These are phyloP conservation scores for Drosophila subobscura DNA, from an alignment of 1,140 invertebrate genomes.

Conservation along the genomic window DNA sequence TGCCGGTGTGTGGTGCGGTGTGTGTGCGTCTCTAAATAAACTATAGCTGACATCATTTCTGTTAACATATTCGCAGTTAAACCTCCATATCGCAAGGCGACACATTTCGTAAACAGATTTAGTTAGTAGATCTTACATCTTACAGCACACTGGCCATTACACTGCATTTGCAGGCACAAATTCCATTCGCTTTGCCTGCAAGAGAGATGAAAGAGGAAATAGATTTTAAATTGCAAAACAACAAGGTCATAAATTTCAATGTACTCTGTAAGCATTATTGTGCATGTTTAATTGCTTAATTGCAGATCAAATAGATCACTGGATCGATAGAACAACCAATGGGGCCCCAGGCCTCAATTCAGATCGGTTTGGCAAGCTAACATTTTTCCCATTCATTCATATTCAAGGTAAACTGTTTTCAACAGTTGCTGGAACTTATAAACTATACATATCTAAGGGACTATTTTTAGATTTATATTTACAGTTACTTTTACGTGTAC, in stretches of 20 bases:
- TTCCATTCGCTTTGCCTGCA: slow-evolving; percentile 53
- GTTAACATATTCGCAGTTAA: slow-evolving; percentile 59
- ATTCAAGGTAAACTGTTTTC: too few relatives aligned
- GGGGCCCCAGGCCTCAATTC: slow-evolving; percentile 10
- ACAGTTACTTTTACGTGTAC: slow-evolving; percentile 42
- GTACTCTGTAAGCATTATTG: slow-evolving; percentile 9
- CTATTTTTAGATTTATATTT: slow-evolving; percentile 58
- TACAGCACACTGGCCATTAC: slow-evolving; percentile 28
- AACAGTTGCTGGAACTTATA: too few relatives aligned
- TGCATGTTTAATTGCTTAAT: slow-evolving; percentile 62
- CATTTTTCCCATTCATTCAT: too few relatives aligned
- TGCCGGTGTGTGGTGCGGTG: slow-evolving; percentile 3
- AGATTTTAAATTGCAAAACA: slow-evolving; percentile 19
- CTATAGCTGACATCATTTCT: slow-evolving; percentile 67
- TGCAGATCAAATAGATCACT: slow-evolving; percentile 63
- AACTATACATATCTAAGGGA: too few relatives aligned
- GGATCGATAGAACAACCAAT: slow-evolving; percentile 38
- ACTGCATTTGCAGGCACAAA: slow-evolving; percentile 19
- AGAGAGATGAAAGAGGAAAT: slow-evolving; percentile 51
- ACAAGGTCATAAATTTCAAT: slow-evolving; percentile 54
- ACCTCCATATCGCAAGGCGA: slow-evolving; percentile 35
- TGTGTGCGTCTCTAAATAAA: slow-evolving; percentile 53
- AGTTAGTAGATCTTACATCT: slow-evolving; percentile 47
- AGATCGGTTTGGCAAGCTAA: background rate
- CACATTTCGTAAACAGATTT: slow-evolving; percentile 49